Percentiles rank a stretch among this genome's conserved stretches.
These are phyloP conservation scores for Oreonectes daqikongensis DNA, from an alignment of 2,797 vertebrate genomes.

Conservation along the genomic window DNA sequence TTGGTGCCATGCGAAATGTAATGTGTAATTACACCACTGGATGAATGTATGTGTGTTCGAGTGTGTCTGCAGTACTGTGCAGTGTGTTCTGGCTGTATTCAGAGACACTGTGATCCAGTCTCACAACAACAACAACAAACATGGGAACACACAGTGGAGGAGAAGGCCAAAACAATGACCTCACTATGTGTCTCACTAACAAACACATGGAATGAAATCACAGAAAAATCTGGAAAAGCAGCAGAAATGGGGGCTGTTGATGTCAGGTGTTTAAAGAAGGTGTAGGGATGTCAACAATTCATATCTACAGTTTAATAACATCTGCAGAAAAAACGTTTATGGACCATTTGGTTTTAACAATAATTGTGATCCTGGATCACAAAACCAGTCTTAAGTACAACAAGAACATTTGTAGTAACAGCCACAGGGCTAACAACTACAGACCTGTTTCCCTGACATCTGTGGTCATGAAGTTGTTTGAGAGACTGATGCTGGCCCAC, in stretches of 20 bases:
- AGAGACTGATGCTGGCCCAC: too few relatives aligned
- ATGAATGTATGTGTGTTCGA: neutral
- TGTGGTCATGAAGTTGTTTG: too few relatives aligned
- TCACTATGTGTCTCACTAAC: slow-evolving; percentile 42
- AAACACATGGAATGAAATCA: neutral
- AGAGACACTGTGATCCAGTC: slow-evolving; percentile 1
- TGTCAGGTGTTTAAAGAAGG: neutral
- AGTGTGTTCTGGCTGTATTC: neutral
- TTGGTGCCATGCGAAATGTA: too few relatives aligned
- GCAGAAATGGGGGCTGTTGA: slow-evolving; percentile 17
- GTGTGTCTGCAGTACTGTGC: neutral
- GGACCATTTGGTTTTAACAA: too few relatives aligned
- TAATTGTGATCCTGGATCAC: too few relatives aligned
- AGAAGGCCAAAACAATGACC: slow-evolving; percentile 58
- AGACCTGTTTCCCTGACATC: too few relatives aligned
- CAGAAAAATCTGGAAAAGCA: slow-evolving; percentile 22
- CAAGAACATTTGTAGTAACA: too few relatives aligned
- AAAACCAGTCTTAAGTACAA: too few relatives aligned
- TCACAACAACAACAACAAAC: slow-evolving; percentile 53
- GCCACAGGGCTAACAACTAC: too few relatives aligned
- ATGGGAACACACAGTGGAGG: slow-evolving; percentile 70
- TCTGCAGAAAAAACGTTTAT: neutral
- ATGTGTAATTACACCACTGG: too few relatives aligned
- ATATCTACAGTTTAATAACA: slow-evolving; percentile 1
- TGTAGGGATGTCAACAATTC: neutral